Conservation (phyloP, 2,888 invertebrate genomes). For the Hedya salicella region DNA sequence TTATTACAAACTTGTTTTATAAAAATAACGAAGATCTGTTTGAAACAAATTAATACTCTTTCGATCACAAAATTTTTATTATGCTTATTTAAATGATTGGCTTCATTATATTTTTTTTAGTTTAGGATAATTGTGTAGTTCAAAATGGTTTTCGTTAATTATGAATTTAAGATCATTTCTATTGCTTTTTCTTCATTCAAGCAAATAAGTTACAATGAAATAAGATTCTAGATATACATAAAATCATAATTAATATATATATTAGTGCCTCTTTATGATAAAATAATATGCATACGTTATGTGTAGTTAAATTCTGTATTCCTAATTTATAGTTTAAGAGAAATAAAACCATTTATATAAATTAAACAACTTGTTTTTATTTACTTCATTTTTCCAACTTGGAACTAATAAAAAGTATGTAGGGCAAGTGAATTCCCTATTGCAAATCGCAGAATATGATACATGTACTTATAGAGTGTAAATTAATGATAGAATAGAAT, state of each 20-base stretch:
- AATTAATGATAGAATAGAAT: no score
- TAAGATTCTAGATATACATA: no score
- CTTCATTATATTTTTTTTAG: not conserved
- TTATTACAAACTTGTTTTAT: slow-evolving; percentile 1
- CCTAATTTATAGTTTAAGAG: slow-evolving; percentile 2
- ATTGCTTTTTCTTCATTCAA: no score
- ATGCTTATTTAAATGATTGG: not conserved
- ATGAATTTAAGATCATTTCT: no score
- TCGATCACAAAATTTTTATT: slow-evolving; percentile 47
- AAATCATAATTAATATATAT: no score
- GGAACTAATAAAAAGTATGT: no score
- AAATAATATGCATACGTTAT: not conserved
- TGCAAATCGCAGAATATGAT: no score
- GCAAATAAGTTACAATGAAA: no score
- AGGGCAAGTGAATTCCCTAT: no score
- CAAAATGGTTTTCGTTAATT: not conserved
- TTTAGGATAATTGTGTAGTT: not conserved
- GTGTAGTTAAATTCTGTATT: slow-evolving; percentile 22
- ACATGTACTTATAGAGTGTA: no score
- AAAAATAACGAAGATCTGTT: slow-evolving; percentile 44
- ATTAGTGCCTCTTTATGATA: slow-evolving; percentile 22
- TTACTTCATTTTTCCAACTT: no score
- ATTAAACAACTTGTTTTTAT: no score
- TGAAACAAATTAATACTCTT: slow-evolving; percentile 45
- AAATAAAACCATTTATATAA: slow-evolving; percentile 19